Evolutionary conservation across 2,797 vertebrate genomes (phyloP), one percentile per base, ranked within the genome.

Genomic region (Fratercula arctica): DNA sequence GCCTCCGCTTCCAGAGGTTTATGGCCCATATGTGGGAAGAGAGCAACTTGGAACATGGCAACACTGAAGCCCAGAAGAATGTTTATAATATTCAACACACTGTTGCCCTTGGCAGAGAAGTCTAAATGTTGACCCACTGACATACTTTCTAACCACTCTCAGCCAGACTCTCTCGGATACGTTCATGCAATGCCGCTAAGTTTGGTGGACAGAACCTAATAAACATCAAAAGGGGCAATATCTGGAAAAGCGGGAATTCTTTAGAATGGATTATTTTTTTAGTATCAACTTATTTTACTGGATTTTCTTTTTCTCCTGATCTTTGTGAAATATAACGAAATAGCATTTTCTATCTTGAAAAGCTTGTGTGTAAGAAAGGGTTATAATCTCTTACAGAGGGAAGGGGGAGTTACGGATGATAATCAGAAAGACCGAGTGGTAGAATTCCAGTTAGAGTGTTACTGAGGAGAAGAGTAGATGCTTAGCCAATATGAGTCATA

Each of bases 61-160:
- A 31, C 26, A 56, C 28, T 72, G 50, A 74, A 87, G 35, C 66
- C 37, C 63, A n/a, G 37, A 53, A 85, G 50, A 85, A 80, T 57
- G 70, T 83, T 96, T 89, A 39, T 83, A 53, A 77, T 75, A 74
- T 74, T 87, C 53, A 89, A 60, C n/a, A 64, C 24, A 12, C 50
- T 87, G 57, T 80, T 94, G 76, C 54, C 69, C 41, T 96, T 96
- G 95, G 82, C 91, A 88, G 46, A 74, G 41, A 94, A 92, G 15
- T 43, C 48, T 85, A 87, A 86, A 82, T 94, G 70, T 60, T 92
- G 86, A 95, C 53, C 78, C 29, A n/a, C 61, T 87, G 72, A 75
- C 33, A n/a, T 92, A 61, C 45, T 85, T 92, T 50, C 26, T 90
- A 80, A 68, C 16, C 4, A 74, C 19, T 61, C n/a, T 66, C 76